A percentile compares a stretch with the other conserved stretches of the same genome.
Evolutionary conservation across 2,113 vertebrate species (phyloP).

Genomic region (Lagenorhynchus albirostris): DNA sequence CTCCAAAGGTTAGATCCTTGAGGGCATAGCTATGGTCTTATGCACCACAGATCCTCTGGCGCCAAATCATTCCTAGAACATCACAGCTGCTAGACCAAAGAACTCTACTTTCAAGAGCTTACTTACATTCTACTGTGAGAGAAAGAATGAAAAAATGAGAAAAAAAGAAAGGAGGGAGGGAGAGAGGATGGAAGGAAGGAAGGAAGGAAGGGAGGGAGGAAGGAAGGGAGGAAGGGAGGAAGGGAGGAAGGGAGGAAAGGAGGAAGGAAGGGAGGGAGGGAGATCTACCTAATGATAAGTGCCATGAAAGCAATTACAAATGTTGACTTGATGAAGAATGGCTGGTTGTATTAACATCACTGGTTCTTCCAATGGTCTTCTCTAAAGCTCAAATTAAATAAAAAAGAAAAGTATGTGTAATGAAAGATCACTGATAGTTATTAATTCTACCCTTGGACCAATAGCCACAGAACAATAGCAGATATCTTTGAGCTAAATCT

Average conservation of each 20-base stretch:
- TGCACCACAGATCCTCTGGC: not conserved
- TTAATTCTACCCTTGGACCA: not conserved
- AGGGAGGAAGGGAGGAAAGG: rapidly evolving
- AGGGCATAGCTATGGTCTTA: not conserved
- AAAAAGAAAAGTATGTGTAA: not conserved
- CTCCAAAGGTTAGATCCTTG: not conserved
- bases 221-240: not conserved
- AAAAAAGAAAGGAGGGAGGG: not conserved
- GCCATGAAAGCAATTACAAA: not conserved
- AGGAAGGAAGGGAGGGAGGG: not conserved
- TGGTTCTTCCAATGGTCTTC: not conserved
- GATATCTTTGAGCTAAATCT: not conserved
- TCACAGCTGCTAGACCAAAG: not conserved
- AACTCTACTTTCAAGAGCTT: not conserved
- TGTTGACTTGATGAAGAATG: not conserved
- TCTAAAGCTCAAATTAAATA: not conserved
- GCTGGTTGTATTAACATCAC: not conserved
- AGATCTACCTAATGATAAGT: not conserved
- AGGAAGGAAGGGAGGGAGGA: not conserved
- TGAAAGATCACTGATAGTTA: not conserved
- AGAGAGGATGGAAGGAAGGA: too few species aligned
- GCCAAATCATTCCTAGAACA: not conserved
- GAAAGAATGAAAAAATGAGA: not conserved
- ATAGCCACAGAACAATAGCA: not conserved
- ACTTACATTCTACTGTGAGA: not conserved